Conservation (phyloP, 1,140 invertebrate species). For the Caenorhabditis latens region DNA sequence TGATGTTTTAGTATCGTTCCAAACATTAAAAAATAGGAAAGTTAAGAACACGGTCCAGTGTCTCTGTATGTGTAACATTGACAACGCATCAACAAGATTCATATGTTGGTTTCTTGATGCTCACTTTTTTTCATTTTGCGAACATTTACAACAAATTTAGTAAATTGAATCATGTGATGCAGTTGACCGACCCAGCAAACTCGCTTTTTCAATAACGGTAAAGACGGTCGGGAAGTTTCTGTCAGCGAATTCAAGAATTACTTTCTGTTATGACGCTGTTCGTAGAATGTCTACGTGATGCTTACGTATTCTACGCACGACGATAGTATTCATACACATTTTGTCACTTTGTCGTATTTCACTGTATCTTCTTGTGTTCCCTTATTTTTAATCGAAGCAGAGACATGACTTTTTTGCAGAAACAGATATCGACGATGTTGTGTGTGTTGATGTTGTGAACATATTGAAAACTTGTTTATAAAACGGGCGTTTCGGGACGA, state of each 20-base stretch:
- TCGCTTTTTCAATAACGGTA: too few species aligned
- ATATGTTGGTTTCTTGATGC: too few species aligned
- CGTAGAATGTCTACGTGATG: background rate
- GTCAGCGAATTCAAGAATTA: background rate
- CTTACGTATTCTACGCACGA: background rate
- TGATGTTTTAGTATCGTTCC: too few species aligned
- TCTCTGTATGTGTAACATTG: too few species aligned
- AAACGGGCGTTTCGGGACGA: background rate
- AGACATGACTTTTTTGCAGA: background rate
- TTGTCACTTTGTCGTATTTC: background rate
- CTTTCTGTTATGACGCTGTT: background rate
- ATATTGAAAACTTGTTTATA: background rate
- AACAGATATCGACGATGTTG: background rate
- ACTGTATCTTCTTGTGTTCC: background rate
- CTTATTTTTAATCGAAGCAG: background rate
- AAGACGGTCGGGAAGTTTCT: too few species aligned
- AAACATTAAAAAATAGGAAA: too few species aligned
- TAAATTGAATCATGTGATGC: too few species aligned
- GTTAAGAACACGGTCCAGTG: too few species aligned
- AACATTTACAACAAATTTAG: too few species aligned
- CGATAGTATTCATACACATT: constrained; percentile 20
- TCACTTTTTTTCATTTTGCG: too few species aligned
- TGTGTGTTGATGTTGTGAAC: constrained; percentile 5
- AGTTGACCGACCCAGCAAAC: too few species aligned
- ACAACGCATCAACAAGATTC: too few species aligned